A percentile compares a stretch with the other conserved stretches of the same genome.
phyloP scores from a whole-genome alignment of 1,140 invertebrate genomes.

The Oryzaephilus surinamensis region DNA sequence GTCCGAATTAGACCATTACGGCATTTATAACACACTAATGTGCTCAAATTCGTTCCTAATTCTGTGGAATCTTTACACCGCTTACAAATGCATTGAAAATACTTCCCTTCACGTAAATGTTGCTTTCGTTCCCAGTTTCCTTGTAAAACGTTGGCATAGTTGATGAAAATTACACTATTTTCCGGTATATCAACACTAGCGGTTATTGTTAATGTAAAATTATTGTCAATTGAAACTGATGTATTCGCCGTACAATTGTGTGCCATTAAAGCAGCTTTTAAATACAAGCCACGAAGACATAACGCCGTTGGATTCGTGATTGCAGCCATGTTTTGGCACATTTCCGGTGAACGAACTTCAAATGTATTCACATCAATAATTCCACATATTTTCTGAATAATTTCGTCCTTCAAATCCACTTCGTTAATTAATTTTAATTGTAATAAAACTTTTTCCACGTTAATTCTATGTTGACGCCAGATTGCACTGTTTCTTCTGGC shows the following conservation, averaged over 20 bases:
- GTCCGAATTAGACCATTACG: slow-evolving; percentile 4
- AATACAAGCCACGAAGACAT: slow-evolving; percentile 52
- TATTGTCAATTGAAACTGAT: slow-evolving; percentile 50
- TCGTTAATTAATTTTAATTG: slow-evolving; percentile 32
- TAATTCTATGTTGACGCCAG: slow-evolving; percentile 1
- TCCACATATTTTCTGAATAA: slow-evolving; percentile 61
- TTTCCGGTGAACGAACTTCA: slow-evolving; percentile 52
- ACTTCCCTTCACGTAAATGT: slow-evolving; percentile 70
- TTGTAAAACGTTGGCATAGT: slow-evolving; percentile 78
- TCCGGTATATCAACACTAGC: slow-evolving; percentile 54
- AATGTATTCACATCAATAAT: slow-evolving; percentile 71
- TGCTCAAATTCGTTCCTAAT: slow-evolving; percentile 61
- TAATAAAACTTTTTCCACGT: slow-evolving; percentile 1
- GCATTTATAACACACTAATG: slow-evolving; percentile 47
- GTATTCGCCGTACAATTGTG: slow-evolving; percentile 67
- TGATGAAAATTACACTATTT: slow-evolving; percentile 62
- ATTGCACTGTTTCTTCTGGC: not conserved
- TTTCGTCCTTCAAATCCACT: slow-evolving; percentile 39
- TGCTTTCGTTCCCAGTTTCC: slow-evolving; percentile 65
- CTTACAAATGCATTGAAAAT: slow-evolving; percentile 62
- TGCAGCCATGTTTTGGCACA: not conserved
- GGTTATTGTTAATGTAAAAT: slow-evolving; percentile 34
- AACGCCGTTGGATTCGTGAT: slow-evolving; percentile 30
- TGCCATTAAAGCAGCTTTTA: slow-evolving; percentile 60
- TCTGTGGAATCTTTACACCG: slow-evolving; percentile 71